These are phyloP conservation scores for Phortica magna DNA, from an alignment of 2,888 invertebrate species.

Conservation along the genomic window DNA sequence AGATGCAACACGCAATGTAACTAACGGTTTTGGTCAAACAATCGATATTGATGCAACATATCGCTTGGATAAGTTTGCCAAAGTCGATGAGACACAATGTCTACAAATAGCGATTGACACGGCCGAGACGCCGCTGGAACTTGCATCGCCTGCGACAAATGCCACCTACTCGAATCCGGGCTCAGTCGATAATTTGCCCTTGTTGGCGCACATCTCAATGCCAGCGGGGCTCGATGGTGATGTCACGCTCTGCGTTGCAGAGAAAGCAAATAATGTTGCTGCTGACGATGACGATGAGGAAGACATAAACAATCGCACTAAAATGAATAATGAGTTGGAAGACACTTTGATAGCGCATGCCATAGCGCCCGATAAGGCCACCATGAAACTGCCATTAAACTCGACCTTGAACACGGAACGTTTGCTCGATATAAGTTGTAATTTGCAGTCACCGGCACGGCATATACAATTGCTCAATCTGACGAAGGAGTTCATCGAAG, in stretches of 20 bases:
- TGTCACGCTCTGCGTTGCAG: conserved; percentile 19
- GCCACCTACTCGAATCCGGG: conserved; percentile 58
- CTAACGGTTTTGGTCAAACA: conserved; percentile 12
- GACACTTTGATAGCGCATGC: conserved; percentile 60
- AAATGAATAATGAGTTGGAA: conserved; percentile 54
- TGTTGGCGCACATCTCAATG: conserved; percentile 71
- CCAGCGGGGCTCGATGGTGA: conserved; percentile 63
- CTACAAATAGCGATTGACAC: not conserved
- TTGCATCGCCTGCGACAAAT: conserved; percentile 51
- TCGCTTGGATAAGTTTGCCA: conserved; percentile 2
- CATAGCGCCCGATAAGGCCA: conserved; percentile 64
- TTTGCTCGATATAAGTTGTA: conserved; percentile 66
- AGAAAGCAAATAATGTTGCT: not conserved
- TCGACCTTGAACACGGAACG: conserved; percentile 74
- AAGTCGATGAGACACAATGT: not conserved
- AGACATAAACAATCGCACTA: no score
- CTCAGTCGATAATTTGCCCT: conserved; percentile 64
- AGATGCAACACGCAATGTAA: not conserved
- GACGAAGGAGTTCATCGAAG: conserved; percentile 68
- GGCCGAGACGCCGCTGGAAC: conserved; percentile 18
- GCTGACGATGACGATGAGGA: not conserved
- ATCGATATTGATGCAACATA: conserved; percentile 15
- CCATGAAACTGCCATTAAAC: conserved; percentile 74
- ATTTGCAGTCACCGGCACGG: conserved; percentile 60
- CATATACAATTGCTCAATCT: conserved; percentile 71